Base-by-base conservation (phyloP, 1,140 invertebrate genomes). In the Drosophila busckii region DNA sequence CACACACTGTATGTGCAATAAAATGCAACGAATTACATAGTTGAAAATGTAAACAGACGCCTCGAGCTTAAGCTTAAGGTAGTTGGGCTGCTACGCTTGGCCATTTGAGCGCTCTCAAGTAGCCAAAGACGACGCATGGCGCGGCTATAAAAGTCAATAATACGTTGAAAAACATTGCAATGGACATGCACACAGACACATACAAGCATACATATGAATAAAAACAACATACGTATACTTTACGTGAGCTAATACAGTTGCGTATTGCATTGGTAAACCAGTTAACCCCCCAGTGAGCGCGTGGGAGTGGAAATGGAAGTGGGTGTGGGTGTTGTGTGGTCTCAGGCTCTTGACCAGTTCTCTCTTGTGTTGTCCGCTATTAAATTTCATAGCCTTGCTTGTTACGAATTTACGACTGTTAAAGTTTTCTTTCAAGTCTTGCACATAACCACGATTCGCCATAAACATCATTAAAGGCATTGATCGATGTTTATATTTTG, bases 1-100 rank as follows among this genome's bases (percentile, higher is more conserved):
- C 38, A 45, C 12, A 23, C 17, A 5, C 8, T 23, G 19, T 54
- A 44, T 65, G 62, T 66, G 71, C 71, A 78, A 59, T 70, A 76
- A 78, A 78, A 78, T 78, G 71, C 71, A 78, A 67, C 71, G 71
- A 78, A 78, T 78, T 78, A 78, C 66, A 78, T 78, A 78, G 71
- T 78, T 70, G 67, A 78, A 78, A 70, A 78, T 78, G 71, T 78
- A 70, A 78, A 78, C 71, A 78, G 55, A 65, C 66, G 53, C 60
- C 26, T 63, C 37, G 56, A 40, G 61, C 31, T n/a, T n/a, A 42
- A 62, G 40, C 49, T 38, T 49, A 44, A 53, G 31, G 20, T 25
- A 15, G 7, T 23, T 23, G 31, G 46, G 8, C 31, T 32, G 48
- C 40, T 16, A 23, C 28, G 10, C 19, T 29, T 25, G 31, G 20